Conservation (phyloP, 64 coral and sea anemone genomes). For the Hydrozoanthus tunicans region DNA sequence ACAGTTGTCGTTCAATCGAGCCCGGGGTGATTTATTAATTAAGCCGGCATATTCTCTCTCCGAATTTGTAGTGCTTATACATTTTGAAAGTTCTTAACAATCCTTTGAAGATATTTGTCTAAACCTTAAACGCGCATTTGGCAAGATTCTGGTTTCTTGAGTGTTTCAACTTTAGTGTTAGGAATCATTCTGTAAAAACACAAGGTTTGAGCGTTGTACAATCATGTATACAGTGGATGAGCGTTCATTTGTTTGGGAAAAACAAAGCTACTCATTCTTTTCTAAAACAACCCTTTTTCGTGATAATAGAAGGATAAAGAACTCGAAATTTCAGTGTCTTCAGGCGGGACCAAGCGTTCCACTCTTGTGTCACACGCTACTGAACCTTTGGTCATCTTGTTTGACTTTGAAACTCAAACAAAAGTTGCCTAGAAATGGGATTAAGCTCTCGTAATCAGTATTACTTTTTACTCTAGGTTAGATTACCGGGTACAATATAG, state of each 20-base stretch:
- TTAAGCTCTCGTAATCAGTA: not conserved
- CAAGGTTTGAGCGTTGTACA: not conserved
- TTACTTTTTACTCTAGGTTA: not conserved
- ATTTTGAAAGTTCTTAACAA: constrained; percentile 1
- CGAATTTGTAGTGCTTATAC: not conserved
- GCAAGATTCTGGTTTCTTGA: not conserved
- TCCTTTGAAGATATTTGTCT: not conserved
- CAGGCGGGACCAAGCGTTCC: no score
- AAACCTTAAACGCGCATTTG: not conserved
- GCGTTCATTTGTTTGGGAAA: no score
- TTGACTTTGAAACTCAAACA: constrained; percentile 28
- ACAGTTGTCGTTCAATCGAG: not conserved
- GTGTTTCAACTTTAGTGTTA: not conserved
- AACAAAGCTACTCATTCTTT: no score
- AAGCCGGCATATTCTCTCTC: not conserved
- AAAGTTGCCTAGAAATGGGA: not conserved
- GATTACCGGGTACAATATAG: not conserved
- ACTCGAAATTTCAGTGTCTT: not conserved
- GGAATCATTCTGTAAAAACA: not conserved
- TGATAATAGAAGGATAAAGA: not conserved
- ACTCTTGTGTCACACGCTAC: not conserved
- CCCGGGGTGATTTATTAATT: not conserved
- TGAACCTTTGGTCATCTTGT: not conserved
- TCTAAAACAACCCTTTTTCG: no score
- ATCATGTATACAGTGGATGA: no score